These are phyloP conservation scores for Catocala fraxini DNA, from an alignment of 2,888 invertebrate species.

Conservation along the genomic window DNA sequence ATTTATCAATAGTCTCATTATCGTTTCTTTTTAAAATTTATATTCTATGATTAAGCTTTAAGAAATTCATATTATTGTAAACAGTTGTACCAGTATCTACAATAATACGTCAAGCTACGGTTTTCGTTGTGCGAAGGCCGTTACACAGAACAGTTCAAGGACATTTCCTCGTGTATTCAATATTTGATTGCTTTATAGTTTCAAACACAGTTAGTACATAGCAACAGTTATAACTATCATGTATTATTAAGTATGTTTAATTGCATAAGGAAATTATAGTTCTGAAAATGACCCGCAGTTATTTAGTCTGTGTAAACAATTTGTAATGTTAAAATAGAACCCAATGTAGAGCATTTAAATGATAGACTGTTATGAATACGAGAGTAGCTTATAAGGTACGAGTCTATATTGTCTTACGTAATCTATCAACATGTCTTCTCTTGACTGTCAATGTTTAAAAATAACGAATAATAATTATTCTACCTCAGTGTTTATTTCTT, in stretches of 20 bases:
- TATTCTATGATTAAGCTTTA: too few species aligned
- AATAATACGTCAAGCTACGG: conserved; percentile 35
- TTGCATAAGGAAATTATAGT: background rate
- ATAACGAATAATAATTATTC: too few species aligned
- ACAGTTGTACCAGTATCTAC: background rate
- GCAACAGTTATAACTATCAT: conserved; percentile 2
- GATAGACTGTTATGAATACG: too few species aligned
- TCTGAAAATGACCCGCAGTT: background rate
- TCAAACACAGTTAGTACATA: conserved; percentile 1
- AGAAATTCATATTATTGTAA: background rate
- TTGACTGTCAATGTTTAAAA: too few species aligned
- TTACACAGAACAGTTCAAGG: conserved; percentile 52
- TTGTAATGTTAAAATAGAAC: too few species aligned
- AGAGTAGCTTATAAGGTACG: too few species aligned
- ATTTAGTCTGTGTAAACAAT: too few species aligned
- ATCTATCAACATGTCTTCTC: too few species aligned
- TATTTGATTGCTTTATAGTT: conserved; percentile 39
- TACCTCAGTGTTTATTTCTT: too few species aligned
- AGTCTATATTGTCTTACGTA: too few species aligned
- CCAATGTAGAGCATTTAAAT: too few species aligned
- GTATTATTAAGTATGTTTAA: background rate
- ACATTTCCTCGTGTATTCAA: conserved; percentile 39
- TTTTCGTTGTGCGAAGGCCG: conserved; percentile 49
- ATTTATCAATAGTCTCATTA: background rate
- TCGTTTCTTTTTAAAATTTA: conserved; percentile 1